Percentiles rank a stretch among this genome's conserved stretches.
phyloP scores from a whole-genome alignment of 2,113 vertebrate genomes.

The Chlamydotis undulata region DNA sequence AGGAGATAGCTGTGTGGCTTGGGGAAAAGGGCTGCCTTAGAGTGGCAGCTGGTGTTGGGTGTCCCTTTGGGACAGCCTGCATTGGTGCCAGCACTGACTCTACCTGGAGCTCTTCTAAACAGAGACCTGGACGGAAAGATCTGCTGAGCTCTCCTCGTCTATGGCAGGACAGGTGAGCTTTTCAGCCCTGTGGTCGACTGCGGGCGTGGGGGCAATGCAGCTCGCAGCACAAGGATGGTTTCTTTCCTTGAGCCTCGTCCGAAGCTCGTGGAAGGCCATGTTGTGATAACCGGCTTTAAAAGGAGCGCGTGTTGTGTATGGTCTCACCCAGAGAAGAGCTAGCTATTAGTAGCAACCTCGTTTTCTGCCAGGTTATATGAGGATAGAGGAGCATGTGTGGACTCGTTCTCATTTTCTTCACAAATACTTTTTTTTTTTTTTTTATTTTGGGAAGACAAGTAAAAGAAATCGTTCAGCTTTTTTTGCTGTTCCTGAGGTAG shows the following conservation, averaged over 20 bases:
- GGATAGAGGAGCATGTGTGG: not conserved
- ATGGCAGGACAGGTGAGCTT: too few species aligned
- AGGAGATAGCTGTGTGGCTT: not conserved
- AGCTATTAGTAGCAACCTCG: not conserved
- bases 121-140: not conserved
- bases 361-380: not conserved
- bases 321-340: not conserved
- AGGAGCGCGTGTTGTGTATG: not conserved
- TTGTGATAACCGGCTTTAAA: not conserved
- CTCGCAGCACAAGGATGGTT: not conserved
- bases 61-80: not conserved
- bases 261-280: not conserved
- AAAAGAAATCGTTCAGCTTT: not conserved
- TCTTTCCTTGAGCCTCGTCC: not conserved
- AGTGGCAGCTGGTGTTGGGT: not conserved
- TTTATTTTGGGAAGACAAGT: not conserved
- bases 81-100: not conserved
- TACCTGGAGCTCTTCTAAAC: too few species aligned
- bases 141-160: too few species aligned
- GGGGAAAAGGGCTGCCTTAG: not conserved
- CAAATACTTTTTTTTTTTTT: not conserved
- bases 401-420: not conserved
- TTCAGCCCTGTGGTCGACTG: too few species aligned
- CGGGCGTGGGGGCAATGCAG: rapidly evolving
- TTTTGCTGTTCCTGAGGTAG: not conserved